Evolutionary conservation across 2,888 invertebrate species (phyloP), one percentile per base, ranked within the genome.

Genomic region (Gymnosoma rotundatum): DNA sequence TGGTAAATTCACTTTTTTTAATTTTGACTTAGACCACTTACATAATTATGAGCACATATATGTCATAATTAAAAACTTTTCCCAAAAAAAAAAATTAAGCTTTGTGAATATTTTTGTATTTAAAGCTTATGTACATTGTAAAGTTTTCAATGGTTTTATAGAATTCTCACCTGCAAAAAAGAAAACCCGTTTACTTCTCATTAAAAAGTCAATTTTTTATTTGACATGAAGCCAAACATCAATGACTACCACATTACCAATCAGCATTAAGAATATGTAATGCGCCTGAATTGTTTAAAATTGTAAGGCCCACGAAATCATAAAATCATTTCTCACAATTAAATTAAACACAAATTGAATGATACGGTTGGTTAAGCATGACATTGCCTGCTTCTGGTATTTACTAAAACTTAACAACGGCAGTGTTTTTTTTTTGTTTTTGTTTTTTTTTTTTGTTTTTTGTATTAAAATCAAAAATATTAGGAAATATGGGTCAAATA

Each of bases 341-440:
- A 70, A 73, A 50, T 10, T 64, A 42, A 61, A 21, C 18, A 73
- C 69, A 60, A 60, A 66, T 52, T 42, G 20, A 80, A 70, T 74
- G 64, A 48, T 78, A 61, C 54, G 70, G 58, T 84, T 70, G 54
- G 61, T 78, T 74, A 73, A 78, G 78, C 80, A 58, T 74, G 64
- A 84, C 73, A 21, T 56, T 54, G 66, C 73, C 69, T 66, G 81
- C 81, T 81, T 81, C 84, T 84, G 84, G 84, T 81, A 58, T 84
- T 84, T 73, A 74, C 14, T 75, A 3, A 54, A 66, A 67, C 12
- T 66, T 8, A 48, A 12, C 48, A 60, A 25, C 42, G 25, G n/a
- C 20, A 45, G 18, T 64, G 25, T 25, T 25, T 25, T 25, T 25
- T 25, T 2, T 25, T 25, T n/a, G 18, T 64, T 1, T 25, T 25